A percentile compares a stretch with the other conserved stretches of the same genome.
Conservation (phyloP, 1,140 invertebrate species). For the Drosophila ananassae region DNA sequence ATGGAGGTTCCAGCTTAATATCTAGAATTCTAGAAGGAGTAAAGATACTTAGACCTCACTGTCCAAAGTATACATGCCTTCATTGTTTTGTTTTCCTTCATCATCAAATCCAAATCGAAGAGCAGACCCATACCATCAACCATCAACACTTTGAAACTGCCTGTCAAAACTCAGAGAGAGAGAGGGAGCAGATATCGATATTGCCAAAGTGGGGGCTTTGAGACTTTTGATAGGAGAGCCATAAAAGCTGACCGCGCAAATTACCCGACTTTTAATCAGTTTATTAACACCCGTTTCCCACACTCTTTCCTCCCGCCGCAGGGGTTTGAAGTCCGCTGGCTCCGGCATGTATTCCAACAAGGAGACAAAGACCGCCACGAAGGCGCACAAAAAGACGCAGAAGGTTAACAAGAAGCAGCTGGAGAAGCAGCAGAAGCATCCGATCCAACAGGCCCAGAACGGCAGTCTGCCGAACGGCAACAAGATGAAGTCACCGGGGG, state of each 20-base stretch:
- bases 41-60: no score
- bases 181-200: slow-evolving; percentile 3
- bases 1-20: no score
- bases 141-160: background rate
- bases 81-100: background rate
- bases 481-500: slow-evolving; percentile 43
- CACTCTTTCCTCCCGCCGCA: slow-evolving; percentile 18
- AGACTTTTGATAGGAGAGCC: slow-evolving; percentile 14
- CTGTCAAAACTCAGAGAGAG: background rate
- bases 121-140: background rate
- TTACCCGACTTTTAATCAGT: slow-evolving; percentile 43
- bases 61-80: background rate
- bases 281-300: slow-evolving; percentile 22
- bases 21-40: no score
- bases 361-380: slow-evolving; percentile 67
- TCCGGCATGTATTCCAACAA: slow-evolving; percentile 72
- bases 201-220: slow-evolving; percentile 17
- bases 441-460: slow-evolving; percentile 35
- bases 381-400: slow-evolving; percentile 76
- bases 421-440: slow-evolving; percentile 63
- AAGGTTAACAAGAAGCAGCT: slow-evolving; percentile 74
- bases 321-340: slow-evolving; percentile 58
- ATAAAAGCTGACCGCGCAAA: slow-evolving; percentile 20
- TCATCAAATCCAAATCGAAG: background rate
- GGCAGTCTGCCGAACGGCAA: slow-evolving; percentile 44